These are phyloP conservation scores for Enteromius afrohamiltoni DNA, from an alignment of 2,797 vertebrate genomes.

Conservation along the genomic window DNA sequence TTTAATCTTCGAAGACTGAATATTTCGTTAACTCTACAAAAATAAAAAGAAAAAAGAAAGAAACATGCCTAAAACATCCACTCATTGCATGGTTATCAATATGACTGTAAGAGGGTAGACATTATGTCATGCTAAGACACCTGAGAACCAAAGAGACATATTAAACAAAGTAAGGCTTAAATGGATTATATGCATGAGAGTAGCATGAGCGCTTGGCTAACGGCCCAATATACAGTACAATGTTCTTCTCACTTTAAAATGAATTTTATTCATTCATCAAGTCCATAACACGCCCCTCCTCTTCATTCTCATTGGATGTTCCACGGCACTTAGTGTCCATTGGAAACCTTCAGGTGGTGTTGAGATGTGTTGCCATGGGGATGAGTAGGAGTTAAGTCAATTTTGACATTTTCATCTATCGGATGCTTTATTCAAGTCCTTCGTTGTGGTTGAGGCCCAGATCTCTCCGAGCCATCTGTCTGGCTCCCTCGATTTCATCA, in stretches of 20 bases:
- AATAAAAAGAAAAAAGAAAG: constrained; percentile 48
- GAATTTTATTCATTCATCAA: not conserved
- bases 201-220: constrained; percentile 38
- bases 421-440: constrained; percentile 82
- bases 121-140: constrained; percentile 68
- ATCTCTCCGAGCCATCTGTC: constrained; percentile 83
- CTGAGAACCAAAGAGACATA: constrained; percentile 74
- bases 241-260: constrained; percentile 12
- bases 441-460: constrained; percentile 92
- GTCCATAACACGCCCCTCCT: constrained; percentile 25
- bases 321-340: constrained; percentile 52
- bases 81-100: constrained; percentile 53
- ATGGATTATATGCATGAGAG: constrained; percentile 52
- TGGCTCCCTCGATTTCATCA: constrained; percentile 77
- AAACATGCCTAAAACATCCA: constrained; percentile 68
- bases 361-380: constrained; percentile 46
- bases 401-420: constrained; percentile 57
- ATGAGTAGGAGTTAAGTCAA: constrained; percentile 37
- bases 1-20: constrained; percentile 62
- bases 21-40: constrained; percentile 51
- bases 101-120: constrained; percentile 38
- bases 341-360: constrained; percentile 38
- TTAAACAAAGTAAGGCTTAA: constrained; percentile 60
- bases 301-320: constrained; percentile 27
- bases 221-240: constrained; percentile 45